These are phyloP conservation scores for Amiota minor DNA, from an alignment of 2,888 invertebrate genomes.

Conservation along the genomic window DNA sequence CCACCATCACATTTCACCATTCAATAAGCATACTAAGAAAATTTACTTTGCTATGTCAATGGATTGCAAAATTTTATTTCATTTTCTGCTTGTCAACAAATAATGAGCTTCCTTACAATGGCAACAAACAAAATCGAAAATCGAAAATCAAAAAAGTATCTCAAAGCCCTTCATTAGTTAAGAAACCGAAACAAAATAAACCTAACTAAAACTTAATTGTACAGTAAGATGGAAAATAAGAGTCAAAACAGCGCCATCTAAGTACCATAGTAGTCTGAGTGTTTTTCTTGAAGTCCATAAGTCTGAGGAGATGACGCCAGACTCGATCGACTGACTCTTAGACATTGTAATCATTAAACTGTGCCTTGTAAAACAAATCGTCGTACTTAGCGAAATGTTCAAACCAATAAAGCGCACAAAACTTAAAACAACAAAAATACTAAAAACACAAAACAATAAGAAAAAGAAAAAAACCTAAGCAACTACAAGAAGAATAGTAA, in stretches of 20 bases:
- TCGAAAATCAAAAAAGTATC: slow-evolving; percentile 31
- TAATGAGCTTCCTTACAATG: slow-evolving; percentile 27
- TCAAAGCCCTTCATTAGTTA: slow-evolving; percentile 56
- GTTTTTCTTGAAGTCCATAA: neutral
- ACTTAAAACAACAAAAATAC: neutral
- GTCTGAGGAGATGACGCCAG: slow-evolving; percentile 10
- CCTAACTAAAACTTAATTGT: slow-evolving; percentile 59
- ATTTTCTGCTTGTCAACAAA: slow-evolving; percentile 16
- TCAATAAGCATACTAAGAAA: too few species aligned
- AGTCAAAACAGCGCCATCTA: slow-evolving; percentile 43
- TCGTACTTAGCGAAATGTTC: slow-evolving; percentile 62
- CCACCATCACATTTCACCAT: too few species aligned
- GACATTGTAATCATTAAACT: slow-evolving; percentile 66
- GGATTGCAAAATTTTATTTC: slow-evolving; percentile 18
- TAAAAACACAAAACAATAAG: neutral
- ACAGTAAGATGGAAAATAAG: slow-evolving; percentile 53
- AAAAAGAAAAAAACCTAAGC: neutral
- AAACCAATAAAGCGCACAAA: slow-evolving; percentile 53
- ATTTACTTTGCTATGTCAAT: slow-evolving; percentile 9
- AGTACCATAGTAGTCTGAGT: neutral
- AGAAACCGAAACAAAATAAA: slow-evolving; percentile 22
- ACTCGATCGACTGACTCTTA: slow-evolving; percentile 30
- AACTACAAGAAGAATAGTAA: slow-evolving; percentile 30
- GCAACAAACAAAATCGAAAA: neutral
- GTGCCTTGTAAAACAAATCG: slow-evolving; percentile 65